A percentile compares a stretch with the other conserved stretches of the same genome.
phyloP scores from a whole-genome alignment of 2,113 vertebrate genomes.

The Gopherus evgoodei region DNA sequence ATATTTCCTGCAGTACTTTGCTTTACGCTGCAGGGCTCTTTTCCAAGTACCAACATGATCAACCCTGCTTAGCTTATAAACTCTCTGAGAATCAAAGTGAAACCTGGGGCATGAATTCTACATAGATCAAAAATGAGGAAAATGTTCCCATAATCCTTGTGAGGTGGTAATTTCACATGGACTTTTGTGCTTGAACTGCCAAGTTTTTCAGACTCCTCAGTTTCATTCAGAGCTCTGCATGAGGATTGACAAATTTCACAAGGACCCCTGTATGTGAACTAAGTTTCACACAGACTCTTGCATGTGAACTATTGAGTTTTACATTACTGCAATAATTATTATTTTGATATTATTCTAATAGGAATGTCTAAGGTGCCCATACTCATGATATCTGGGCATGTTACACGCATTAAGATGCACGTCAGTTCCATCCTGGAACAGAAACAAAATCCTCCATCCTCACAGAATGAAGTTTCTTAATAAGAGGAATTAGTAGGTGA shows the following conservation, averaged over 20 bases:
- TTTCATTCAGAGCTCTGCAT: neutral
- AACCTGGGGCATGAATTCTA: neutral
- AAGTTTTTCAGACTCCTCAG: neutral
- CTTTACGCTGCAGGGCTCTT: neutral
- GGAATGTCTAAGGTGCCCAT: neutral
- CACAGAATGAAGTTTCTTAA: neutral
- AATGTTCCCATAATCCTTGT: neutral
- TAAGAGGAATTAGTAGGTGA: neutral
- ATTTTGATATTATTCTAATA: neutral
- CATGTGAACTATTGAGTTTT: neutral
- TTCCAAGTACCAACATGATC: neutral
- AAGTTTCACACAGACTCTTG: neutral
- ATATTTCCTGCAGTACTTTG: neutral
- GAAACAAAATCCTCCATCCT: neutral
- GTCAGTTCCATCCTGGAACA: neutral
- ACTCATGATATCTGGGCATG: neutral
- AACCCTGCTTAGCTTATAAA: neutral
- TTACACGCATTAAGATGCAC: neutral
- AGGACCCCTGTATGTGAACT: neutral
- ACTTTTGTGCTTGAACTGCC: neutral
- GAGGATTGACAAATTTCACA: neutral
- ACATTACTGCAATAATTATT: neutral
- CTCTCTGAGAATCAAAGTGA: neutral
- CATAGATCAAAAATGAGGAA: neutral
- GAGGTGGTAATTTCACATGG: neutral